Evolutionary conservation across 1,140 invertebrate species (phyloP), one percentile per base, ranked within the genome.

Genomic region (Maconellicoccus hirsutus): DNA sequence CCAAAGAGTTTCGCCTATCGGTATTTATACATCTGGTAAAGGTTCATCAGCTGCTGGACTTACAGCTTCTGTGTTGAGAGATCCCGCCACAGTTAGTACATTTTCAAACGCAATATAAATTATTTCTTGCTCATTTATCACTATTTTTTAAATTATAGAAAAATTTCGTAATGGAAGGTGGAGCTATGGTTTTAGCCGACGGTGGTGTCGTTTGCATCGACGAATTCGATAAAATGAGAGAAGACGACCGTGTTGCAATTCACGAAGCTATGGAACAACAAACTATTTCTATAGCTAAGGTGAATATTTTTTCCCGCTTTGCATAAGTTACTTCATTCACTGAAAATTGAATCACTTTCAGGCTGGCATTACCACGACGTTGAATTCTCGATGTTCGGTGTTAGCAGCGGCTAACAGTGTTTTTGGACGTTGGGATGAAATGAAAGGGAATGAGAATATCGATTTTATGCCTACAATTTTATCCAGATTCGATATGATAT

Each of bases 191-290:
- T 1, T 80, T 99, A 38, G 98, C 98, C 25, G 98, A 99, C 83
- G 96, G 96, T 33, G 98, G 98, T 39, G 95, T 98, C 10, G 96
- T 99, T 0, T 99, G 97, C 78, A 99, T 99, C 79, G 98, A 99
- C 79, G 98, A 99, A 80, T 99, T 99, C 81, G 98, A 99, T 81
- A 99, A 99, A 82, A 99, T 99, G 98, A 86, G 94, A 74, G 97
- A 99, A 82, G 96, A 99, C 79, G 98, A 99, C 79, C 83, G 97
- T 75, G 97, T 99, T 1, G 97, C 97, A 21, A 99, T 99, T 79
- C 98, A 99, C 78, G 98, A 99, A 82, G 98, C 97, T 33, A 99
- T 99, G 98, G 98, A 99, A 80, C 98, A 99, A 78, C 98, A 99
- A 80, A 99, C 98, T 0, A 99, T 99, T 75, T 98, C 96, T 1